Evolutionary conservation across 2,113 vertebrate genomes (phyloP), one percentile per base, ranked within the genome.

Genomic region (Hyla sarda): DNA sequence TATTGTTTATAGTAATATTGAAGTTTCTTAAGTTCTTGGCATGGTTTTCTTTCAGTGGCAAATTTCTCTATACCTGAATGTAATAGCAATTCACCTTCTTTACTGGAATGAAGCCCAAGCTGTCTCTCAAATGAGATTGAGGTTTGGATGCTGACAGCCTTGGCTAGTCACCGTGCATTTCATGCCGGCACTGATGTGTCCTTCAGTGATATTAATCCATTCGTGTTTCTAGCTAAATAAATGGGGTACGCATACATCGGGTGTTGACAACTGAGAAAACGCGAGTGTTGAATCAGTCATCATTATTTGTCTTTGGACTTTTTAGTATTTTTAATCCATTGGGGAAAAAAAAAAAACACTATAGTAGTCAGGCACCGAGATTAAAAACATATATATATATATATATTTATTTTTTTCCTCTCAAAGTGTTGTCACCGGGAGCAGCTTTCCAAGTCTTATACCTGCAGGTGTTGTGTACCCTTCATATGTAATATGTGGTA

Each of bases 41-140:
- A 37, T 41, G 12, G n/a, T 75, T 75, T 25, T 48, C n/a, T 28
- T 48, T 47, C 12, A 28, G 23, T 28, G 41, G 41, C 19, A 37
- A 37, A 58, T 79, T 58, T 11, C n/a, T 41, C 34, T 21, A 34
- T 32, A 77, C 50, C 48, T 54, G 48, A 77, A 77, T 77, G n/a
- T 76, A 50, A 19, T 19, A 19, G 32, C 23, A 28, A 62, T 60
- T 28, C 37, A 41, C 12, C 58, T 62, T 62, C 37, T 16, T 17
- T 25, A 2, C 34, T 50, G 13, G 74, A 76, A 19, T 50, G 47
- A 75, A 28, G 30, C 28, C 3, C 23, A n/a, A 47, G 25, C 13
- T 0, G 3, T 45, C 10, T 23, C 37, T 74, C 32, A 25, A 16
- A 45, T 23, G 41, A 47, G 72, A 74, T 74, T 74, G 41, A 74